Percentiles rank a stretch among this genome's conserved stretches.
phyloP scores from a whole-genome alignment of 2,113 vertebrate species.

The Pygoscelis antarcticus region DNA sequence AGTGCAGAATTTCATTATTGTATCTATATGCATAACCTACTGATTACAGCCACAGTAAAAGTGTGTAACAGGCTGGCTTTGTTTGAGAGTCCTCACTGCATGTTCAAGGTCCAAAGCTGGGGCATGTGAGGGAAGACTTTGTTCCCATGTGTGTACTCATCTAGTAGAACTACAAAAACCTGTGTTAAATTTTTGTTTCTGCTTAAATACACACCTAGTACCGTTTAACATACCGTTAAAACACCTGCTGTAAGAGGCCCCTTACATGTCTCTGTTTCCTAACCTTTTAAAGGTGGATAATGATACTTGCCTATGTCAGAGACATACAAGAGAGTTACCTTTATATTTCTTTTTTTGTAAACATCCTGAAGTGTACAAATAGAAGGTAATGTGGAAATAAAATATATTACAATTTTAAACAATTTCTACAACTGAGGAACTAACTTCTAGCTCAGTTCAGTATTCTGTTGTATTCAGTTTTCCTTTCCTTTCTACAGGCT shows the following conservation, averaged over 20 bases:
- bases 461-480: not conserved
- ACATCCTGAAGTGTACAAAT: not conserved
- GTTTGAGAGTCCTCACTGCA: not conserved
- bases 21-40: not conserved
- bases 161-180: not conserved
- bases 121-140: not conserved
- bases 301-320: not conserved
- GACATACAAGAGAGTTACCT: not conserved
- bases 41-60: not conserved
- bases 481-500: not conserved
- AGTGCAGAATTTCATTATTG: not conserved
- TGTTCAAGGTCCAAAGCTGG: not conserved
- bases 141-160: not conserved
- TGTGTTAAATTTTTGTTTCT: not conserved
- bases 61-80: not conserved
- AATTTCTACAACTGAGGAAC: not conserved
- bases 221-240: not conserved
- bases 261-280: not conserved
- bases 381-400: not conserved
- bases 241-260: not conserved
- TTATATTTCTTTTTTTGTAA: not conserved
- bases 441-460: not conserved
- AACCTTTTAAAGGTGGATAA: not conserved
- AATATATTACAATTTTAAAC: not conserved
- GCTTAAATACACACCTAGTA: not conserved